phyloP scores from a whole-genome alignment of 2,797 vertebrate species.

The Lophotriccus pileatus region DNA sequence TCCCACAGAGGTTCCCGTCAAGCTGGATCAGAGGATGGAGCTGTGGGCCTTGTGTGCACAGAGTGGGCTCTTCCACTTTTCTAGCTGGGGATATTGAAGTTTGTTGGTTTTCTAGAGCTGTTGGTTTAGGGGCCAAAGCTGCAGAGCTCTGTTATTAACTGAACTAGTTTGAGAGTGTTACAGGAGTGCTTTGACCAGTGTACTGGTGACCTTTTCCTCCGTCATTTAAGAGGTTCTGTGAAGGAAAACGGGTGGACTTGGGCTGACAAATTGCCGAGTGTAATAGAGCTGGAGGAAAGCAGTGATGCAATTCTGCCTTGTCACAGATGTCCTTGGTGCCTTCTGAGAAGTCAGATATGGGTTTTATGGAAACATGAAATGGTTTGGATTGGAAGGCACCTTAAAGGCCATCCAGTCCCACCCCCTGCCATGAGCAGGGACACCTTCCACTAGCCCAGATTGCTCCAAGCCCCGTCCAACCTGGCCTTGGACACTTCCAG shows the following conservation, averaged over 20 bases:
- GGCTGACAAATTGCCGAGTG: not conserved
- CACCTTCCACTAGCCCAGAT: accelerated
- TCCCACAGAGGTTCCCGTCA: accelerated
- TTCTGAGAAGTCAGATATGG: not conserved
- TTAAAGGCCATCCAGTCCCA: accelerated
- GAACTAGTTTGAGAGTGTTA: not conserved
- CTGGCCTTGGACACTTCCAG: not conserved
- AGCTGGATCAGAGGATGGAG: not conserved
- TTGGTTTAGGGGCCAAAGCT: not conserved
- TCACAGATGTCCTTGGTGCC: not conserved
- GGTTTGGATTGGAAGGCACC: not conserved
- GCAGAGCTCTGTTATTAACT: not conserved
- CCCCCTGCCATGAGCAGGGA: not conserved
- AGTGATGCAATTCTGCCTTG: accelerated
- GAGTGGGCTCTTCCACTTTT: accelerated
- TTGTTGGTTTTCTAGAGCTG: not conserved
- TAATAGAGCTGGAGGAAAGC: not conserved
- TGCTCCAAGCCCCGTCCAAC: not conserved
- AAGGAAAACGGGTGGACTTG: not conserved
- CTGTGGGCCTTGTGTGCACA: not conserved
- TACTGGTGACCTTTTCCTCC: not conserved
- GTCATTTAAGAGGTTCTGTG: not conserved
- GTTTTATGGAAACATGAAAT: accelerated
- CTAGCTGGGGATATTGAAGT: not conserved
- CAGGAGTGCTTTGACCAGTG: not conserved